These are phyloP conservation scores for Setophaga petechia DNA, from an alignment of 2,113 vertebrate genomes.

Conservation along the genomic window DNA sequence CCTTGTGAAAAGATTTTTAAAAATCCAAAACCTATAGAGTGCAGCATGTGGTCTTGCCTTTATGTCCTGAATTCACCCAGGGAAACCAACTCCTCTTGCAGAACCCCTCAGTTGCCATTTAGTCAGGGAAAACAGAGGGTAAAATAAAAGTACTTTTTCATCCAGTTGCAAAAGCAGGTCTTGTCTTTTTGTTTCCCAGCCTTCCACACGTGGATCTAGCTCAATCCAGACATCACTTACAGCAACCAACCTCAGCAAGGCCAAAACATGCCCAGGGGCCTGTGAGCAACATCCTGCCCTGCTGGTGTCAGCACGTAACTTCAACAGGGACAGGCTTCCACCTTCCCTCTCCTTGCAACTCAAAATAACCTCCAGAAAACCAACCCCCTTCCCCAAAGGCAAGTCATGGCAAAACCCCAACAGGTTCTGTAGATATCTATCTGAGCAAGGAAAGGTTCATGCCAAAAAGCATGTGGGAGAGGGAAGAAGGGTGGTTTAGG, in stretches of 20 bases:
- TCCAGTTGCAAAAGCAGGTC: neutral
- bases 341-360: neutral
- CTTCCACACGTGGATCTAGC: neutral
- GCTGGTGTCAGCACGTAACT: neutral
- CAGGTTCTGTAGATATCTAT: neutral
- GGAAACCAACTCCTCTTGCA: neutral
- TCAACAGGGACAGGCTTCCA: neutral
- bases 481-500: neutral
- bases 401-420: neutral
- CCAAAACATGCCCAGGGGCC: neutral
- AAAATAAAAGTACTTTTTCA: neutral
- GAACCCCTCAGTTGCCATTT: neutral
- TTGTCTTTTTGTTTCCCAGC: neutral
- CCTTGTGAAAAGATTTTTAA: slow-evolving; percentile 28
- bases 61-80: slow-evolving; percentile 32
- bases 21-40: neutral
- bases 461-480: neutral
- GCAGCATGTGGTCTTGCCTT: slow-evolving; percentile 21
- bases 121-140: neutral
- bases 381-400: neutral
- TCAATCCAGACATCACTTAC: neutral
- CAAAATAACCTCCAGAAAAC: neutral
- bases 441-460: neutral
- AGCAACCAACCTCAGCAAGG: neutral
- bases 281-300: neutral